Conservation (phyloP, 1,140 invertebrate genomes). For the Cardiocondyla obscurior region DNA sequence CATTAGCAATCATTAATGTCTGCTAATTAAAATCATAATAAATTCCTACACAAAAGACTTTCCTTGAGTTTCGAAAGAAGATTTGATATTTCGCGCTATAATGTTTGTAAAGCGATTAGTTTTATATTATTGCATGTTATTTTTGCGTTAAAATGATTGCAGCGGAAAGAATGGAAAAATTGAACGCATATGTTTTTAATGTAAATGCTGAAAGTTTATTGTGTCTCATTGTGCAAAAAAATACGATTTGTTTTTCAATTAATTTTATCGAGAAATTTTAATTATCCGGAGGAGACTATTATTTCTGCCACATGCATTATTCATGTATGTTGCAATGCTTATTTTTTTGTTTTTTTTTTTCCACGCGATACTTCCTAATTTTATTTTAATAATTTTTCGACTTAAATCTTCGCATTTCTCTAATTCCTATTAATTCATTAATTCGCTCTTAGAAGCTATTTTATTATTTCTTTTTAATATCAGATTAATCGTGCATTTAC, state of each 20-base stretch:
- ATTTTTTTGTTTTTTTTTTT: background rate
- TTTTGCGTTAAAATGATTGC: background rate
- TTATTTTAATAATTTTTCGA: background rate
- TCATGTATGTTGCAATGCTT: background rate
- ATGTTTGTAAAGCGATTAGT: background rate
- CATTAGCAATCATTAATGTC: background rate
- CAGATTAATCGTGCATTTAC: background rate
- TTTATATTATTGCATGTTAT: no score
- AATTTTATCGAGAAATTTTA: conserved; percentile 20
- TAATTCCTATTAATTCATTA: background rate
- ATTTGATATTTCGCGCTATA: background rate
- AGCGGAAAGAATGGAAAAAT: background rate
- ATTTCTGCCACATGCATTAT: background rate
- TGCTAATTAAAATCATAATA: background rate
- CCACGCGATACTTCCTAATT: background rate
- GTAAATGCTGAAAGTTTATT: background rate
- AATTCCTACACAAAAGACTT: background rate
- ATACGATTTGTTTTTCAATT: background rate
- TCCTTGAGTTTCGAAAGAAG: background rate
- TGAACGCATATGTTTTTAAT: background rate
- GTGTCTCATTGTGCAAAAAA: background rate
- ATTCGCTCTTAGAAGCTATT: background rate
- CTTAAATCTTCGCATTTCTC: background rate
- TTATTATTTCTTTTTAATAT: background rate
- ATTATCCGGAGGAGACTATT: background rate